These are phyloP conservation scores for Xyliphius kryptos DNA, from an alignment of 2,113 vertebrate species.

Conservation along the genomic window DNA sequence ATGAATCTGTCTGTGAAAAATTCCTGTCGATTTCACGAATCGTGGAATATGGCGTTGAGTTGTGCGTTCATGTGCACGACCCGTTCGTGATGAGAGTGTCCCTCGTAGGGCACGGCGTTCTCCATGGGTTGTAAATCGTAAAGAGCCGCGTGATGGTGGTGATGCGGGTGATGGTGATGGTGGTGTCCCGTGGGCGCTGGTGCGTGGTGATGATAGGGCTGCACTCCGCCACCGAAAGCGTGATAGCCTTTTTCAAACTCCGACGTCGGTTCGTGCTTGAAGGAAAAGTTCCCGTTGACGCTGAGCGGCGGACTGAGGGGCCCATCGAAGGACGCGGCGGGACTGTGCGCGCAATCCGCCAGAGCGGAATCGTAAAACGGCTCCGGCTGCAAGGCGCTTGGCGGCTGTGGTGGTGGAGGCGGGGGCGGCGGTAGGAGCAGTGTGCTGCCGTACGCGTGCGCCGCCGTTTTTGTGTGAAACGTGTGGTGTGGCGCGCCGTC, in stretches of 20 bases:
- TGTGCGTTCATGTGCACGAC: constrained; percentile 91
- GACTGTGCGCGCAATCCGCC: constrained; percentile 71
- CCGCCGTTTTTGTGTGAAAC: constrained; percentile 88
- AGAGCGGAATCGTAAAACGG: constrained; percentile 92
- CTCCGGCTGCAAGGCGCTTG: constrained; percentile 55
- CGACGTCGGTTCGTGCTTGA: constrained; percentile 84
- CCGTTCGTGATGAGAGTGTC: constrained; percentile 88
- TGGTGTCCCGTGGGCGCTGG: constrained; percentile 57
- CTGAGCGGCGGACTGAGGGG: constrained; percentile 94
- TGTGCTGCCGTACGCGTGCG: constrained; percentile 66
- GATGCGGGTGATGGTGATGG: no score
- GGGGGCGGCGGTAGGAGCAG: constrained; percentile 43
- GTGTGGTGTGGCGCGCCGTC: constrained; percentile 95
- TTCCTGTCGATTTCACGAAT: no score
- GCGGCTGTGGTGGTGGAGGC: constrained; percentile 3
- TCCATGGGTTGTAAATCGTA: constrained; percentile 90
- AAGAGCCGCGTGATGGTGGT: constrained; percentile 70
- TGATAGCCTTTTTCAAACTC: no score
- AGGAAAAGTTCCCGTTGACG: constrained; percentile 96
- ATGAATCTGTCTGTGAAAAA: background rate
- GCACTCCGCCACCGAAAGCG: constrained; percentile 79
- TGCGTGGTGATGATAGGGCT: constrained; percentile 79
- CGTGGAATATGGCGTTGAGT: constrained; percentile 95
- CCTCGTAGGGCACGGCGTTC: constrained; percentile 83
- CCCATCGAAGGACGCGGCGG: constrained; percentile 75